Conservation (phyloP, 1,140 invertebrate species). For the Camponotus floridanus region DNA sequence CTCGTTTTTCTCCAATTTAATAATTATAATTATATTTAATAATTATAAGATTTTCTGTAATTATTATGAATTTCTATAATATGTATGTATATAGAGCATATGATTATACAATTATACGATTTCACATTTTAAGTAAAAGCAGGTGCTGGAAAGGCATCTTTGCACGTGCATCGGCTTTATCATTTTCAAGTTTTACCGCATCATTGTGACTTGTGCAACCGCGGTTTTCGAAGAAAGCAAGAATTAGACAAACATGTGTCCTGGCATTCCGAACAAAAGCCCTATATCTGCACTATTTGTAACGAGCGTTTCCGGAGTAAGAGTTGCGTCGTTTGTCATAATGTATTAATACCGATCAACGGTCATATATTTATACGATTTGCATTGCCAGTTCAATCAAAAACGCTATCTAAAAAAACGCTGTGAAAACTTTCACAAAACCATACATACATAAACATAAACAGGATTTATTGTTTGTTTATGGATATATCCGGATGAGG, state of each 20-base stretch:
- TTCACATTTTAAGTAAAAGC: too few species aligned
- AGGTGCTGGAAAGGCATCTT: slow-evolving; percentile 82
- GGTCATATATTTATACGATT: slow-evolving; percentile 71
- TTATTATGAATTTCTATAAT: too few species aligned
- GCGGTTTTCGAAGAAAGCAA: slow-evolving; percentile 74
- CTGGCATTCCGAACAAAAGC: slow-evolving; percentile 71
- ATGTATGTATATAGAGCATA: too few species aligned
- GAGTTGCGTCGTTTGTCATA: slow-evolving; percentile 55
- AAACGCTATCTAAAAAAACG: slow-evolving; percentile 78
- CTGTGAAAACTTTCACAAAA: slow-evolving; percentile 71
- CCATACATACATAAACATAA: neutral
- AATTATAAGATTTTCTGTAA: too few species aligned
- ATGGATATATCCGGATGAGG: neutral
- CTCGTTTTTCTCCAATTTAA: too few species aligned
- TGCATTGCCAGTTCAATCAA: slow-evolving; percentile 78
- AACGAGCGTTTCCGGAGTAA: slow-evolving; percentile 85
- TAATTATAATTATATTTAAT: too few species aligned
- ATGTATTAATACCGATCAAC: slow-evolving; percentile 69
- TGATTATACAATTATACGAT: too few species aligned
- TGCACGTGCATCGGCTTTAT: slow-evolving; percentile 85
- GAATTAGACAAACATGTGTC: slow-evolving; percentile 75
- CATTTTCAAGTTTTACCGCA: slow-evolving; percentile 66
- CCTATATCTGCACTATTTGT: slow-evolving; percentile 84
- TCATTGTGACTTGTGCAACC: slow-evolving; percentile 69
- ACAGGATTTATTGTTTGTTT: neutral